A percentile compares a stretch with the other conserved stretches of the same genome.
Conservation (phyloP, 1,140 invertebrate genomes). For the Cheumatopsyche charites region DNA sequence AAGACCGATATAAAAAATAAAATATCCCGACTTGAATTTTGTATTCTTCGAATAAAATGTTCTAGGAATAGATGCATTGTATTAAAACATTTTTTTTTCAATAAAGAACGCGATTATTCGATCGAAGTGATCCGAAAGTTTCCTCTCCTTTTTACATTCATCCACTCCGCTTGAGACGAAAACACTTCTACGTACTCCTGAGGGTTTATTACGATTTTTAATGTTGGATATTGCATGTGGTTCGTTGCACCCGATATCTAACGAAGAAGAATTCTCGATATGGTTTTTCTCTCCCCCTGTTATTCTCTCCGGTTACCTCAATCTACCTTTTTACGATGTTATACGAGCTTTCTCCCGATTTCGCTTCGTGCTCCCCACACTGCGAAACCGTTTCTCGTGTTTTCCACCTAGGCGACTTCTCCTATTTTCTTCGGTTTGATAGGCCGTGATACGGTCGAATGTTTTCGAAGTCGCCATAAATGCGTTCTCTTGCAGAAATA, state of each 20-base stretch:
- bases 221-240: conserved; percentile 38
- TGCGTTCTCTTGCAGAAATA: conserved; percentile 12
- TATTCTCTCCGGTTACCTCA: conserved; percentile 45
- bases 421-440: conserved; percentile 44
- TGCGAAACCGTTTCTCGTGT: background rate
- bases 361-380: conserved; percentile 6
- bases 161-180: too few relatives aligned
- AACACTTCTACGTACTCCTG: too few relatives aligned
- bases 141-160: too few relatives aligned
- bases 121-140: too few relatives aligned
- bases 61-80: too few relatives aligned
- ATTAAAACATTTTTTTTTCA: too few relatives aligned
- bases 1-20: conserved; percentile 7
- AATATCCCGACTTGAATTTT: background rate
- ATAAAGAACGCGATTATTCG: too few relatives aligned
- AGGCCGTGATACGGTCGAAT: conserved; percentile 43
- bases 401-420: conserved; percentile 43
- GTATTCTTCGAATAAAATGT: background rate
- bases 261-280: conserved; percentile 39
- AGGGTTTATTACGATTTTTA: conserved; percentile 28
- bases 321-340: conserved; percentile 45
- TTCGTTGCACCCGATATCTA: conserved; percentile 41
- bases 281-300: conserved; percentile 40
- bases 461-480: conserved; percentile 33
- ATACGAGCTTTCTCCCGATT: conserved; percentile 37